Conservation (phyloP, 2,888 invertebrate genomes). For the Pecten maximus region DNA sequence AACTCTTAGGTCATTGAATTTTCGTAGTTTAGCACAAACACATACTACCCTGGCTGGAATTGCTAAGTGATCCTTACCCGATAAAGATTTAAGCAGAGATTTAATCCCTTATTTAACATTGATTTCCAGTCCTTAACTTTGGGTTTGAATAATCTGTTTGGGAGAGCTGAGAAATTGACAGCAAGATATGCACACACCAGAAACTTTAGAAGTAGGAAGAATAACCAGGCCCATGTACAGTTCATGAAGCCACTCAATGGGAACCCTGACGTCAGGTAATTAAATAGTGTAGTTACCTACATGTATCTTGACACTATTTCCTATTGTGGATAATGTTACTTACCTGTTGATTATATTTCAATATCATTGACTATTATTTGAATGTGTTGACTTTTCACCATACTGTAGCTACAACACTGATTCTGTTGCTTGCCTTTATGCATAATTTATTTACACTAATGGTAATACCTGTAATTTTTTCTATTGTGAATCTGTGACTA, state of each 20-base stretch:
- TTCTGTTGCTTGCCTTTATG: no score
- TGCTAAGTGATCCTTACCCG: no score
- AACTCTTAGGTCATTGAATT: no score
- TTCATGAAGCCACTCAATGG: slow-evolving; percentile 92
- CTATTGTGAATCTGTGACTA: background rate
- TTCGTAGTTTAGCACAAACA: no score
- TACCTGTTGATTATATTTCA: slow-evolving; percentile 9
- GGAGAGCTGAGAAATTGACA: slow-evolving; percentile 91
- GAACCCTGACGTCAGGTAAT: slow-evolving; percentile 82
- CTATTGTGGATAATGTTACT: no score
- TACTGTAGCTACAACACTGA: no score
- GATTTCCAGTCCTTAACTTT: slow-evolving; percentile 85
- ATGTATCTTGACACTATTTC: no score
- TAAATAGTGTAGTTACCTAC: background rate
- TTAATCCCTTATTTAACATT: slow-evolving; percentile 6
- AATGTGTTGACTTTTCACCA: no score
- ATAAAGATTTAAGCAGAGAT: background rate
- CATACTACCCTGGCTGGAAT: no score
- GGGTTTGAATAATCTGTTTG: slow-evolving; percentile 88
- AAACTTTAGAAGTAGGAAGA: slow-evolving; percentile 45
- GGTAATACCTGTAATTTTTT: no score
- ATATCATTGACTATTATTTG: no score
- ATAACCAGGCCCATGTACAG: slow-evolving; percentile 88
- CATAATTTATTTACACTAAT: no score
- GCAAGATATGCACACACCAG: slow-evolving; percentile 92